A percentile compares a stretch with the other conserved stretches of the same genome.
Evolutionary conservation across 2,113 vertebrate species (phyloP).

Genomic region (Muntiacus reevesi): DNA sequence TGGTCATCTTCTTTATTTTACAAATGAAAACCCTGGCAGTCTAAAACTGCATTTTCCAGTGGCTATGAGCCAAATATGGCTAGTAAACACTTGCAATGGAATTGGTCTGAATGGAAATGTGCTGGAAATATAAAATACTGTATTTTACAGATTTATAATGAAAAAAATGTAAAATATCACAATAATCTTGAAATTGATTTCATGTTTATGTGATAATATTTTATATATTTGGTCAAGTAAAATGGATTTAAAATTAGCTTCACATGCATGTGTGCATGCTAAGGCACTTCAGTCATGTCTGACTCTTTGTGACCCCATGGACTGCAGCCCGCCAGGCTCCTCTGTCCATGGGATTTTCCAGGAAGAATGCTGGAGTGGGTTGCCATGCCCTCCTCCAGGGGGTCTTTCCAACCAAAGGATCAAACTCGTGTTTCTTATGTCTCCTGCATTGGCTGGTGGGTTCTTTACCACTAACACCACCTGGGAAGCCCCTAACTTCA

Average conservation of each 20-base stretch:
- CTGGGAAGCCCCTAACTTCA: background rate
- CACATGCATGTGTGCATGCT: background rate
- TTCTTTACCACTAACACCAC: background rate
- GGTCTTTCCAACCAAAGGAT: background rate
- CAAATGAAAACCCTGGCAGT: background rate
- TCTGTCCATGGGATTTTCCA: background rate
- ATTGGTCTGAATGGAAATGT: background rate
- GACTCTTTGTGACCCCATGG: rapidly evolving
- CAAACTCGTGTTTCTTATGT: rapidly evolving
- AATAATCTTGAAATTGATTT: background rate
- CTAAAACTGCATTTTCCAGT: background rate
- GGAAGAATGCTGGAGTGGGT: background rate
- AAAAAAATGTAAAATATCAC: background rate
- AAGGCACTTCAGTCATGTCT: background rate
- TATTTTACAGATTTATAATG: background rate
- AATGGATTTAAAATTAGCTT: background rate
- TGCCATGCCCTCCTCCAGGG: background rate
- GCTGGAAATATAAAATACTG: background rate
- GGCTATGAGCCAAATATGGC: background rate
- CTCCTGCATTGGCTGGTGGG: background rate
- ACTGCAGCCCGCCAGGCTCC: rapidly evolving
- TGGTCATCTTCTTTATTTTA: background rate
- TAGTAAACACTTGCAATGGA: background rate
- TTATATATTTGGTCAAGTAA: background rate
- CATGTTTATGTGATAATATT: background rate